Conservation (phyloP, 1,140 invertebrate species). For the Drosophila neocordata region DNA sequence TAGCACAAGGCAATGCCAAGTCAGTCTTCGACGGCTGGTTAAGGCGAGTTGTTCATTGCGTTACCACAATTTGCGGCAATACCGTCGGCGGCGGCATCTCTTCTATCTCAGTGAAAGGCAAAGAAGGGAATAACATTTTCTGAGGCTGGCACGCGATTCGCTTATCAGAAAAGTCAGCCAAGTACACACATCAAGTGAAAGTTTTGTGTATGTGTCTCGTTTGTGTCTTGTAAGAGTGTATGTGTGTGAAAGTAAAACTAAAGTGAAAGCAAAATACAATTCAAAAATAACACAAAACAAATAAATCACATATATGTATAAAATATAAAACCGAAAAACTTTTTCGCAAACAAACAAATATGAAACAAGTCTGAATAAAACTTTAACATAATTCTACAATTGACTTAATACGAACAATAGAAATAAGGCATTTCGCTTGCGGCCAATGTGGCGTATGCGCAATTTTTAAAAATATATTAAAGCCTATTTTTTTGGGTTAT, state of each 20-base stretch:
- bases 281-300: constrained; percentile 53
- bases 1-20: constrained; percentile 39
- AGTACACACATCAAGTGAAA: constrained; percentile 40
- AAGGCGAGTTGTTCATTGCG: constrained; percentile 61
- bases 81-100: constrained; percentile 5
- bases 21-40: constrained; percentile 73
- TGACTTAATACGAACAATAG: constrained; percentile 24
- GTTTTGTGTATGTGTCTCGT: constrained; percentile 24
- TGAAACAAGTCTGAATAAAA: constrained; percentile 34
- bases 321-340: constrained; percentile 44
- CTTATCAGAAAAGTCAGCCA: constrained; percentile 61
- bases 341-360: constrained; percentile 40
- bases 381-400: constrained; percentile 5
- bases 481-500: constrained; percentile 61
- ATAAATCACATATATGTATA: constrained; percentile 61
- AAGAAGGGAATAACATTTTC: constrained; percentile 10
- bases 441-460: constrained; percentile 44
- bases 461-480: constrained; percentile 49
- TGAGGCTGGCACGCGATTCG: constrained; percentile 48
- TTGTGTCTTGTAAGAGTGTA: constrained; percentile 21
- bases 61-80: constrained; percentile 2
- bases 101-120: background rate
- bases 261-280: constrained; percentile 66
- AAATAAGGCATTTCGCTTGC: constrained; percentile 8
- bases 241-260: constrained; percentile 38